Evolutionary conservation across 2,888 invertebrate species (phyloP), one percentile per base, ranked within the genome.

Genomic region (Cantharis rustica): DNA sequence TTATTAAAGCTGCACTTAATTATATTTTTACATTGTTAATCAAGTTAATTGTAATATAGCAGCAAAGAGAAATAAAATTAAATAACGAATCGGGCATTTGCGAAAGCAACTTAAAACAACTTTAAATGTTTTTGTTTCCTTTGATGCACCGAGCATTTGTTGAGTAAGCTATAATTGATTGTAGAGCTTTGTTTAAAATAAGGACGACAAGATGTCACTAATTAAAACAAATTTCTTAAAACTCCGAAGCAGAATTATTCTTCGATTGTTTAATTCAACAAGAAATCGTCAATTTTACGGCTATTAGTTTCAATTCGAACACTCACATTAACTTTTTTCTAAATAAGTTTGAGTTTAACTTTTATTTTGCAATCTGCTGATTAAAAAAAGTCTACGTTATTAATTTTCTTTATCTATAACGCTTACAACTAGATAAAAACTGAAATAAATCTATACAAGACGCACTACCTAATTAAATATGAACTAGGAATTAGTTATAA

Each of bases 171-270:
- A 27, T 68, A 75, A 75, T 75, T 75, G 69, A 75, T 75, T 68
- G 75, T 63, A 64, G 61, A 62, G 70, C 71, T 75, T 71, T 64
- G 70, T 70, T 75, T n/a, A 15, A 27, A 64, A 63, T 63, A 71
- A 23, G 61, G 64, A 75, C 70, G 71, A 70, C 64, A 75, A 70
- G 47, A 66, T 70, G 75, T 71, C 75, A 66, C 64, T 75, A 75
- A 75, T 75, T 75, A 75, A 75, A 75, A 75, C 71, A 75, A 75
- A 70, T 74, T 74, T 69, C 61, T 66, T 16, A 71, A 73, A 73
- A 75, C 31, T 75, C 70, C 31, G 5, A 71, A 73, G 61, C 61
- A 70, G 70, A 63, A 71, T 23, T 23, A 23, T 70, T 73, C 47
- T 73, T 62, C 64, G 68, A 72, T 69, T 63, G 69, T 69, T 69